Evolutionary conservation across 2,888 invertebrate species (phyloP).

Genomic region (Apoda limacodes): DNA sequence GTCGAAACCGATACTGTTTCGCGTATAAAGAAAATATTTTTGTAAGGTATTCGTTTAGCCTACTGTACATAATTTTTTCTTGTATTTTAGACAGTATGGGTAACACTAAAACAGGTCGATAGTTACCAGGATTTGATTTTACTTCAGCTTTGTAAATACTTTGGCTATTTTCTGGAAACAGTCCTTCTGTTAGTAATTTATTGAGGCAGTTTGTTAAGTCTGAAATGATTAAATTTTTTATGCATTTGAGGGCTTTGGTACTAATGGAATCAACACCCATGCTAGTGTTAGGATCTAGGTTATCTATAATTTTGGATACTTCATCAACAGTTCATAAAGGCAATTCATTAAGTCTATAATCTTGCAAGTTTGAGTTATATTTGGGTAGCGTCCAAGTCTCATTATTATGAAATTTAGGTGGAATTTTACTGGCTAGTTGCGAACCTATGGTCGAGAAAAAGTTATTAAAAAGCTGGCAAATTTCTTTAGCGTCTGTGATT

Average conservation of each 20-base stretch:
- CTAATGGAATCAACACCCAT: slow-evolving; percentile 10
- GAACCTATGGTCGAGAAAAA: slow-evolving; percentile 3
- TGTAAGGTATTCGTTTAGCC: slow-evolving; percentile 4
- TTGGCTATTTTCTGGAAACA: slow-evolving; percentile 11
- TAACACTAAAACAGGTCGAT: slow-evolving; percentile 14
- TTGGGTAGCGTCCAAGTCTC: neutral
- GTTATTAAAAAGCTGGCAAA: slow-evolving; percentile 3
- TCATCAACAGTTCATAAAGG: too few relatives aligned
- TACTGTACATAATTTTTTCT: slow-evolving; percentile 7
- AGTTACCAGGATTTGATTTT: slow-evolving; percentile 9
- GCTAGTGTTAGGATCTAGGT: slow-evolving; percentile 4
- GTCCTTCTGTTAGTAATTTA: slow-evolving; percentile 9
- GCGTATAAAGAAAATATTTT: slow-evolving; percentile 2
- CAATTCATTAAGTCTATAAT: too few relatives aligned
- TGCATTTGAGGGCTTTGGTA: slow-evolving; percentile 17
- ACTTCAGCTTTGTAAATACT: slow-evolving; percentile 7
- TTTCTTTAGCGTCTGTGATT: neutral
- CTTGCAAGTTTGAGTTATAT: too few relatives aligned
- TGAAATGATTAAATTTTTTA: slow-evolving; percentile 27
- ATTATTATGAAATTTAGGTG: neutral
- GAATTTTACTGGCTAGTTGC: neutral
- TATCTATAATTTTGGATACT: slow-evolving; percentile 19
- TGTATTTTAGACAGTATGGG: slow-evolving; percentile 10
- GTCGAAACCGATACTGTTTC: slow-evolving; percentile 7
- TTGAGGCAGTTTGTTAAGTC: slow-evolving; percentile 8